Conservation (phyloP, 2,113 vertebrate species). For the Ophiodon elongatus region DNA sequence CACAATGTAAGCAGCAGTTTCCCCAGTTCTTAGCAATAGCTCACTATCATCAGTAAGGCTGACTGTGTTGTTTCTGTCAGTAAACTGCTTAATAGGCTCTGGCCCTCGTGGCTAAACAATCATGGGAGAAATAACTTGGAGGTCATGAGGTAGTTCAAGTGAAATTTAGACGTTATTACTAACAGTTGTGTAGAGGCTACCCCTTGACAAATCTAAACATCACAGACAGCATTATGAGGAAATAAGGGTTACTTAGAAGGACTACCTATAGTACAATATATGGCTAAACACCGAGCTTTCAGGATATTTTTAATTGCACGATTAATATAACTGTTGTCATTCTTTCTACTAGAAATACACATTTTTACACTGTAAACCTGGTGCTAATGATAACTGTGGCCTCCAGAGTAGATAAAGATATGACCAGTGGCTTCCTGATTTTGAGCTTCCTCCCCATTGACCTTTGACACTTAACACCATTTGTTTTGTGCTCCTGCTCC, state of each 20-base stretch:
- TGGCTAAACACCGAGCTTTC: neutral
- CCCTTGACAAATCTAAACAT: conserved; percentile 18
- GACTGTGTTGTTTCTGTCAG: conserved; percentile 68
- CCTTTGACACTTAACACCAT: conserved; percentile 61
- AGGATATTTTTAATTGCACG: neutral
- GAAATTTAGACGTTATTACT: conserved; percentile 47
- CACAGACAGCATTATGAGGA: neutral
- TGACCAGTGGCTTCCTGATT: conserved; percentile 28
- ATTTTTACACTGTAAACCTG: neutral
- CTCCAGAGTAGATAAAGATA: conserved; percentile 47
- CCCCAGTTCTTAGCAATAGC: conserved; percentile 56
- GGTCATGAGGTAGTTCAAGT: conserved; percentile 54
- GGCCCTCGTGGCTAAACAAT: conserved; percentile 64
- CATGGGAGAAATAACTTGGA: conserved; percentile 62
- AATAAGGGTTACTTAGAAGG: neutral
- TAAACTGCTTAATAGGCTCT: conserved; percentile 63
- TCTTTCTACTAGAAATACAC: neutral
- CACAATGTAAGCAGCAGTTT: conserved; percentile 55
- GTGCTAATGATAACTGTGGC: conserved; percentile 6
- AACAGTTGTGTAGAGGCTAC: conserved; percentile 27
- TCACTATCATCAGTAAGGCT: conserved; percentile 50
- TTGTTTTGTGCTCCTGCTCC: conserved; percentile 48
- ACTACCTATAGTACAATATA: neutral
- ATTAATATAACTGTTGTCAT: no score
- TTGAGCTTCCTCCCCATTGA: conserved; percentile 59